Conservation (phyloP, 1,140 invertebrate genomes). For the Agrilus planipennis region DNA sequence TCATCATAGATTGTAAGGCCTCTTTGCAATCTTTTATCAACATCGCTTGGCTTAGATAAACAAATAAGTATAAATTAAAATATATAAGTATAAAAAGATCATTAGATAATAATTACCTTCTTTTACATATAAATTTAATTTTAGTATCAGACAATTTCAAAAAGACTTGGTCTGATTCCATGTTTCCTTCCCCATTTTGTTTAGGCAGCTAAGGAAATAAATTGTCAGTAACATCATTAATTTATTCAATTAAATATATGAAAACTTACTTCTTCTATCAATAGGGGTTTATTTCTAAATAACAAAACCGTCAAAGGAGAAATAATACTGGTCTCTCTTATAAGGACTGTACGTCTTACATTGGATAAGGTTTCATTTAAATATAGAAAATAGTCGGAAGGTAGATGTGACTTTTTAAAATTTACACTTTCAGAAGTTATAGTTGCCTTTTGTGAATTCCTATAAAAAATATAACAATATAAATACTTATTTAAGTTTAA, state of each 20-base stretch:
- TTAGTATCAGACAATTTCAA: conserved; percentile 22
- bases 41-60: conserved; percentile 22
- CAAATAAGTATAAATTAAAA: conserved; percentile 9
- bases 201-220: conserved; percentile 13
- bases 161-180: conserved; percentile 16
- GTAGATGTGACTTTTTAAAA: conserved; percentile 19
- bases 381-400: conserved; percentile 27
- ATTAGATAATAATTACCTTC: conserved; percentile 22
- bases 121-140: conserved; percentile 23
- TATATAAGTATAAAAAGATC: conserved; percentile 4
- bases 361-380: conserved; percentile 33
- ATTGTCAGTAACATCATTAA: conserved; percentile 9
- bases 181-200: conserved; percentile 10
- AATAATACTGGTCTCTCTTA: conserved; percentile 30
- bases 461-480: conserved; percentile 15
- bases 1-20: conserved; percentile 15
- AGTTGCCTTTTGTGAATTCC: conserved; percentile 28
- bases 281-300: conserved; percentile 24
- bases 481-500: conserved; percentile 4
- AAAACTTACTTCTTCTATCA: conserved; percentile 19
- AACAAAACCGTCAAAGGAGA: conserved; percentile 25
- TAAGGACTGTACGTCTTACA: conserved; percentile 24
- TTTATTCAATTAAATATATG: conserved; percentile 3
- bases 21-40: conserved; percentile 24
- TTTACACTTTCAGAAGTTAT: conserved; percentile 31